Percentiles rank a stretch among this genome's conserved stretches.
Conservation (phyloP, 2,888 invertebrate species). For the Trissolcus japonicus region DNA sequence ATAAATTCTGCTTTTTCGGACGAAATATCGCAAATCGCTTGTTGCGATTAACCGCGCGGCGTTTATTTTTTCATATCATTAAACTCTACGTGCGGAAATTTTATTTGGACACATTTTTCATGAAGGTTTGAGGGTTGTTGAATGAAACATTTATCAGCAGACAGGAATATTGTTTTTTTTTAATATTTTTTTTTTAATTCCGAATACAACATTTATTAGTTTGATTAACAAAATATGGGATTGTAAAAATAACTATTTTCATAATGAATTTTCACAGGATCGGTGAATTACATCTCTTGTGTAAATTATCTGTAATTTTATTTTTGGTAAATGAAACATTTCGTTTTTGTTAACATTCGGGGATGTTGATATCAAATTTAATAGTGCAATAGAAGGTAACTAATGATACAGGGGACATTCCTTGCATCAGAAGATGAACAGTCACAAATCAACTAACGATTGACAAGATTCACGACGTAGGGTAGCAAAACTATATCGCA, state of each 20-base stretch:
- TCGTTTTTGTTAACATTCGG: too few species aligned
- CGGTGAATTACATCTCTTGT: too few species aligned
- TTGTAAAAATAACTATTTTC: too few species aligned
- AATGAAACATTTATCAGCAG: too few species aligned
- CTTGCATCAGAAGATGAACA: constrained; percentile 38
- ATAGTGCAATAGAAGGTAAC: constrained; percentile 1
- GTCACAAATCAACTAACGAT: constrained; percentile 49
- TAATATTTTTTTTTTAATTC: not conserved
- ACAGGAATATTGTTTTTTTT: too few species aligned
- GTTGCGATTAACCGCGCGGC: not conserved
- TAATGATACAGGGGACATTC: constrained; percentile 20
- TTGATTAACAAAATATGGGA: too few species aligned
- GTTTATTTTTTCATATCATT: constrained; percentile 20
- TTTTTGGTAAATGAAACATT: too few species aligned
- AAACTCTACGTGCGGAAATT: constrained; percentile 29
- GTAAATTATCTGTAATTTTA: too few species aligned
- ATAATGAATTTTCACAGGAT: too few species aligned
- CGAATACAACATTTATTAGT: too few species aligned
- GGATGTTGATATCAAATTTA: constrained; percentile 3
- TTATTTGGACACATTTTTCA: constrained; percentile 16
- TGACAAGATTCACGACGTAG: constrained; percentile 52
- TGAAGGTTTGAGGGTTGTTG: not conserved
- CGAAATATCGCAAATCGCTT: constrained; percentile 32
- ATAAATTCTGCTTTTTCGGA: constrained; percentile 39
- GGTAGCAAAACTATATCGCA: constrained; percentile 47